These are phyloP conservation scores for Liparis tanakae DNA, from an alignment of 2,797 vertebrate species.

Conservation along the genomic window DNA sequence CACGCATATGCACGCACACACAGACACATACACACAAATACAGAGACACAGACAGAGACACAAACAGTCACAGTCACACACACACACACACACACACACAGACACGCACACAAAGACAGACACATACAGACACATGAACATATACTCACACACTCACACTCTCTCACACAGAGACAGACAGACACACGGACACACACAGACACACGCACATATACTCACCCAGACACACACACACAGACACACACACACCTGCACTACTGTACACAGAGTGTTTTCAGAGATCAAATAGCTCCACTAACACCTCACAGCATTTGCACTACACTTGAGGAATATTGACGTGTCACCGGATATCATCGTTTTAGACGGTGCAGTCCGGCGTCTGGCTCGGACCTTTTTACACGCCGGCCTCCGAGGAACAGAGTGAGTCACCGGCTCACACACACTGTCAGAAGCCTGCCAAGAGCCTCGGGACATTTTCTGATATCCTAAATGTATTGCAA, in stretches of 20 bases:
- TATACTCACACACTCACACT: too few relatives aligned
- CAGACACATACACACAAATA: neutral
- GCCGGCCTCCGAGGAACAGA: neutral
- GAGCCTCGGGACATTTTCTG: slow-evolving; percentile 29
- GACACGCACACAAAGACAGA: too few relatives aligned
- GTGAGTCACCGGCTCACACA: slow-evolving; percentile 6
- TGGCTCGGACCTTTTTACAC: neutral
- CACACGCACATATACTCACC: neutral
- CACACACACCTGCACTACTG: neutral
- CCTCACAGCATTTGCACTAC: slow-evolving; percentile 6
- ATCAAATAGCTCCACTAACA: slow-evolving; percentile 14
- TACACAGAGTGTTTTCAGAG: slow-evolving; percentile 10
- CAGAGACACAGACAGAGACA: too few relatives aligned
- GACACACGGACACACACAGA: too few relatives aligned
- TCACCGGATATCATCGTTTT: slow-evolving; percentile 20
- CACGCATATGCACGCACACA: slow-evolving; percentile 3
- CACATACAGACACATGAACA: too few relatives aligned
- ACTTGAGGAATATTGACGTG: slow-evolving; percentile 31
- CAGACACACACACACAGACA: slow-evolving; percentile 1
- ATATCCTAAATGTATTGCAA: slow-evolving; percentile 34
- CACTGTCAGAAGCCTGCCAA: slow-evolving; percentile 29
- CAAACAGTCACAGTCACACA: too few relatives aligned
- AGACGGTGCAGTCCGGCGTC: neutral
- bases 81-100: too few relatives aligned
- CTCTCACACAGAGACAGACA: too few relatives aligned